Evolutionary conservation across 2,888 invertebrate species (phyloP).

Genomic region (Hipparchia semele): DNA sequence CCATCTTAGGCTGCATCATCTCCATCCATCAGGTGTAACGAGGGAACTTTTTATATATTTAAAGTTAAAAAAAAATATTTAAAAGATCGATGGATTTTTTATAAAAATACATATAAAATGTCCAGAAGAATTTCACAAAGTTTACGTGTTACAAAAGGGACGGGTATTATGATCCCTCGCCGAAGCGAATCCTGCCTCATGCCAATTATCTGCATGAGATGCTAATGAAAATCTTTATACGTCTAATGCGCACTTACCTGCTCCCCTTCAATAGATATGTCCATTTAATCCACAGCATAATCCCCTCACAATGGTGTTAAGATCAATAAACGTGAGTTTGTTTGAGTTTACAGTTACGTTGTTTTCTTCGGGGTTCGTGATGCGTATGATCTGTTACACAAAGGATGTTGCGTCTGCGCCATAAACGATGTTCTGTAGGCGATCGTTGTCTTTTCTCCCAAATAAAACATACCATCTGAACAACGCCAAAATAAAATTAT

Average conservation of each 20-base stretch:
- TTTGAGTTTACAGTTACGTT: slow-evolving; percentile 69
- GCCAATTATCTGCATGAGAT: slow-evolving; percentile 51
- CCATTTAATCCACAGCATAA: slow-evolving; percentile 65
- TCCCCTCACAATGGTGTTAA: slow-evolving; percentile 68
- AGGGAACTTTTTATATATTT: too few relatives aligned
- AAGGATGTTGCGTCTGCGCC: slow-evolving; percentile 23
- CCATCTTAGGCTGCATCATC: too few relatives aligned
- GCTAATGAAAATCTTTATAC: slow-evolving; percentile 53
- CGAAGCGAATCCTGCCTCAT: slow-evolving; percentile 55
- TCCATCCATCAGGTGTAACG: too few relatives aligned
- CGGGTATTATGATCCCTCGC: slow-evolving; percentile 52
- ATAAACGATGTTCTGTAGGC: neutral
- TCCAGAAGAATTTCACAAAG: neutral
- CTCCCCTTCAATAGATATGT: slow-evolving; percentile 56
- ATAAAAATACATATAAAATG: neutral
- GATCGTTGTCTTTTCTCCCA: neutral
- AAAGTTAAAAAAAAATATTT: neutral
- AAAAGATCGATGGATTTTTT: neutral
- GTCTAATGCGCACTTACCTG: slow-evolving; percentile 68
- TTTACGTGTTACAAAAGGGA: slow-evolving; percentile 55
- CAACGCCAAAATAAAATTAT: too few relatives aligned
- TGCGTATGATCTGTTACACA: slow-evolving; percentile 53
- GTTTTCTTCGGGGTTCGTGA: slow-evolving; percentile 52
- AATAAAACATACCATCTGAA: neutral
- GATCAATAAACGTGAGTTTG: slow-evolving; percentile 62